Evolutionary conservation across 2,888 invertebrate species (phyloP), one percentile per base, ranked within the genome.

Genomic region (Drosophila merina): DNA sequence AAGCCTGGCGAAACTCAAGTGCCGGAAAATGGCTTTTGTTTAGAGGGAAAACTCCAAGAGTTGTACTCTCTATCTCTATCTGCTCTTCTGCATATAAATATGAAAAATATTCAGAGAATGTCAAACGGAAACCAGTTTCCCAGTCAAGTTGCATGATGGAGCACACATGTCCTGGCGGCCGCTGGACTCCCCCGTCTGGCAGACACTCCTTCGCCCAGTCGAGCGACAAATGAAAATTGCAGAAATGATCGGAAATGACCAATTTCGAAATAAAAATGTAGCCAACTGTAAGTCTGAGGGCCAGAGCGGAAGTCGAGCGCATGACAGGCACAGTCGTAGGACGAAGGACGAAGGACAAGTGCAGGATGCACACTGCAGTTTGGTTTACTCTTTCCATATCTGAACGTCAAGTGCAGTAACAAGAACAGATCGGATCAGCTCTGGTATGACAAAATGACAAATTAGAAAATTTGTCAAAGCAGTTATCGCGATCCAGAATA

Each of bases 171-270:
- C 68, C 66, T 60, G 67, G 44, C 38, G 45, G 42, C 47, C 25
- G 48, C 64, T 51, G 47, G 45, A 45, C 36, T 44, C 45, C 33
- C 6, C 33, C 6, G 20, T 6, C 40, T 38, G 42, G 44, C 66
- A 47, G 54, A 49, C 31, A 62, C 56, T 67, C 50, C 72, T 30
- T 26, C 55, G n/a, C 30, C 50, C 74, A 87, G 64, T 69, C 68
- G 69, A 74, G 82, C 87, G 68, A 81, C 74, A 85, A 84, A 88
- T 83, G 80, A 76, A 82, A 76, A 76, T 72, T 69, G 73, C 75
- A 80, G 77, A 77, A 84, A 76, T 71, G 72, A 88, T 84, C 89
- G 88, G 88, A 88, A 88, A 89, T 88, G 82, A 88, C 86, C 89
- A 89, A 88, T 88, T 88, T 36, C 88, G 72, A 78, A 84, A 76